These are phyloP conservation scores for Cinclus cinclus DNA, from an alignment of 2,113 vertebrate genomes.

Conservation along the genomic window DNA sequence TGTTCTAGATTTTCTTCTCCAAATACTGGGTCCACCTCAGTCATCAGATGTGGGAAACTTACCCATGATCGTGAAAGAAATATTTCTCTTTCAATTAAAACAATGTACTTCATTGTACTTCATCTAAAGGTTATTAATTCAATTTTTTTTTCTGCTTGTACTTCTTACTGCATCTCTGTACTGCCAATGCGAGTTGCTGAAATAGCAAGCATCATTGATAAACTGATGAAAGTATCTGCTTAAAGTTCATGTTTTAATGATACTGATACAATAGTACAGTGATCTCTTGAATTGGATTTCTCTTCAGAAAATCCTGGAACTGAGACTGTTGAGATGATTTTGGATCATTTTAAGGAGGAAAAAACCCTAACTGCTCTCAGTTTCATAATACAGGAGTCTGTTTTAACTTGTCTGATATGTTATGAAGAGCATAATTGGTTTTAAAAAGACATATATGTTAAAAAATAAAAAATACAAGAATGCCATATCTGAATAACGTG, in stretches of 20 bases:
- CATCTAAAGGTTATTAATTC: neutral
- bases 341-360: neutral
- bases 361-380: neutral
- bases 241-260: neutral
- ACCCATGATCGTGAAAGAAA: neutral
- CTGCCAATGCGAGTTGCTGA: neutral
- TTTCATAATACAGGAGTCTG: neutral
- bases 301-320: neutral
- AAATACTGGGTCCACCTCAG: neutral
- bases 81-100: neutral
- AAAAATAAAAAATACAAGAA: neutral
- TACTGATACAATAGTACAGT: neutral
- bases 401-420: neutral
- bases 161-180: neutral
- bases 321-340: neutral
- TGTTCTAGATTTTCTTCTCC: neutral
- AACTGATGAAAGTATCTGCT: neutral
- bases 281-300: neutral
- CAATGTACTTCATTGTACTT: neutral
- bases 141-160: neutral
- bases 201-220: neutral
- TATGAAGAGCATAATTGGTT: neutral
- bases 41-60: neutral
- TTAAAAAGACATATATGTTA: neutral
- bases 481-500: neutral